Evolutionary conservation across 1,140 invertebrate species (phyloP).

Genomic region (Lerema accius): DNA sequence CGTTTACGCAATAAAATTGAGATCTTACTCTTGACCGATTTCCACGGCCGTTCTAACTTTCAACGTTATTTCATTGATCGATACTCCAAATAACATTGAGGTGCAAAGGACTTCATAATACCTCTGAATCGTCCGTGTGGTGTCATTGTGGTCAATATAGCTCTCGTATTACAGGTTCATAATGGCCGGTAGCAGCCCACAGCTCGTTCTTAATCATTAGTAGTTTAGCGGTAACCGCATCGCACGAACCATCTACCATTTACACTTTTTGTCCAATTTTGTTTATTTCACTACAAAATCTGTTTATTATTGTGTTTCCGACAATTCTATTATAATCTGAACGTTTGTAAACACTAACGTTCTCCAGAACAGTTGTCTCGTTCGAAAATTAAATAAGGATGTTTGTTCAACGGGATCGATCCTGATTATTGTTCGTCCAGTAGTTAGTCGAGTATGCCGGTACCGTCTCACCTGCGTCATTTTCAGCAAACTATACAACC

Average conservation of each 20-base stretch:
- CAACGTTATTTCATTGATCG: slow-evolving; percentile 8
- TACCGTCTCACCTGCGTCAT: slow-evolving; percentile 50
- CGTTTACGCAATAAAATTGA: slow-evolving; percentile 15
- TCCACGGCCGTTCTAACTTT: slow-evolving; percentile 23
- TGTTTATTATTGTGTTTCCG: slow-evolving; percentile 18
- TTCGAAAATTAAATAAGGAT: slow-evolving; percentile 8
- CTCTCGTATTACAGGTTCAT: slow-evolving; percentile 44
- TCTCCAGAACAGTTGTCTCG: slow-evolving; percentile 6
- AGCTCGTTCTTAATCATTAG: slow-evolving; percentile 20
- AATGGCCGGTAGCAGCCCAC: slow-evolving; percentile 31
- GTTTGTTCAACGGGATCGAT: slow-evolving; percentile 22
- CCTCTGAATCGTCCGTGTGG: slow-evolving; percentile 33
- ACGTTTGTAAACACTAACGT: slow-evolving; percentile 25
- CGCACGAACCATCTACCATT: not conserved
- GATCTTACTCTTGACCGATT: slow-evolving; percentile 29
- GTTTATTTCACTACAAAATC: slow-evolving; percentile 15
- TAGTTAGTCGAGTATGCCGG: slow-evolving; percentile 9
- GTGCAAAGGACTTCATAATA: slow-evolving; percentile 23
- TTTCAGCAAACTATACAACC: slow-evolving; percentile 64
- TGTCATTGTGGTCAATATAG: slow-evolving; percentile 45
- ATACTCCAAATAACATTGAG: not conserved
- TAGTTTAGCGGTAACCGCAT: slow-evolving; percentile 24
- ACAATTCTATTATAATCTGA: slow-evolving; percentile 5
- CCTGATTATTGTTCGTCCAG: not conserved
- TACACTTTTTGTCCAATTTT: slow-evolving; percentile 10